Evolutionary conservation across 1,140 invertebrate species (phyloP), one percentile per base, ranked within the genome.

Genomic region (Micrasema longulum): DNA sequence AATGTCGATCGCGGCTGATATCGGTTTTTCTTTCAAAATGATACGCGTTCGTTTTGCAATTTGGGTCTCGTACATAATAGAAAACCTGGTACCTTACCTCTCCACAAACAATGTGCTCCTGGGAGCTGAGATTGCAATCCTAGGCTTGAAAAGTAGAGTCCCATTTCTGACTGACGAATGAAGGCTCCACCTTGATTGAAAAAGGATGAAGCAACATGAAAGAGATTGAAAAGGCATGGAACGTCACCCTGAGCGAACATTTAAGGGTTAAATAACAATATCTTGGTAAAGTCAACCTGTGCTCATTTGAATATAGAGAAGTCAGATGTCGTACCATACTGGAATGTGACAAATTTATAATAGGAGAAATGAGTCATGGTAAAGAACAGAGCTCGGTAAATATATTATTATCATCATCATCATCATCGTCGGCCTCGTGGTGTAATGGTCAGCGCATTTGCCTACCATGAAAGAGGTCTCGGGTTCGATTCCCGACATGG

Each of bases 181-280:
- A 47, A 52, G 68, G 73, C 71, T 67, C n/a, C 11, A 26, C 16
- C 53, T 16, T 74, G 73, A 74, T 74, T 74, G 73, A 74, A 74
- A 74, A 74, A 60, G 72, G 72, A 74, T 69, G 62, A 68, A 69
- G 65, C 35, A 62, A 48, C 53, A 68, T 53, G 47, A 45, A 23
- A n/a, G 62, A 73, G 52, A 69, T 73, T 69, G 66, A 20, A 67
- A 72, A 31, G 63, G 64, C 43, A 7, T n/a, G n/a, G 66, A 74
- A 73, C 14, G 50, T 35, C 18, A 31, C 31, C 38, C 38, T 55
- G 14, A 68, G 50, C 20, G 50, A 52, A 66, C 35, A 50, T 66
- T 66, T 66, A 66, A 60, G 55, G 55, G 55, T 38, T 22, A 43
- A 41, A 60, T 35, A 18, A 52, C 1, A 6, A 1, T 47, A 47